phyloP scores from a whole-genome alignment of 2,113 vertebrate species.

The Arenaria interpres region DNA sequence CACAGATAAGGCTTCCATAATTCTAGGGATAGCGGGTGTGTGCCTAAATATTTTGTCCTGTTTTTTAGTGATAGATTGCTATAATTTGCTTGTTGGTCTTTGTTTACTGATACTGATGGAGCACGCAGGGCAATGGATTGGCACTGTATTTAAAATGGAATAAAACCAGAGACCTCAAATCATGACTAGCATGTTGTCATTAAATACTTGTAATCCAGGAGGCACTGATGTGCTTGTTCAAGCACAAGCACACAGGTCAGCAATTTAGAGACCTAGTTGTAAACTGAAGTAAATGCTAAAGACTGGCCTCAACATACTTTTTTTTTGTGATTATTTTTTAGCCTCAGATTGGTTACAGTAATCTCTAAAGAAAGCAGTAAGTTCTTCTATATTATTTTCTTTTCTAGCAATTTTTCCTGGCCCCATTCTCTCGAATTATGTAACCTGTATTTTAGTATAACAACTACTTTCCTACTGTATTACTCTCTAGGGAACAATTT shows the following conservation, averaged over 20 bases:
- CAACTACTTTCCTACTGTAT: conserved; percentile 30
- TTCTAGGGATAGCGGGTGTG: background rate
- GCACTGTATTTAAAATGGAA: background rate
- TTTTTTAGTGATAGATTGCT: background rate
- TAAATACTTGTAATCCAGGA: background rate
- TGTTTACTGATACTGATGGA: background rate
- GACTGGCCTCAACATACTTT: background rate
- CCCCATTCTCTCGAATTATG: conserved; percentile 1
- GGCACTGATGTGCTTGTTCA: background rate
- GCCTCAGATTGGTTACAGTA: background rate
- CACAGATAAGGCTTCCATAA: background rate
- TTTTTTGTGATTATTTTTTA: background rate
- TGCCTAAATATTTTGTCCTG: background rate
- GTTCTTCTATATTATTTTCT: conserved; percentile 16
- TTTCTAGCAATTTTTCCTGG: conserved; percentile 44
- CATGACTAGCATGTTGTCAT: background rate
- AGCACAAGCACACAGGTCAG: background rate
- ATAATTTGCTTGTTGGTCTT: background rate
- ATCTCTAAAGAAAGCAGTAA: conserved; percentile 15
- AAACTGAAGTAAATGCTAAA: background rate
- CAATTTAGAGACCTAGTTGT: background rate
- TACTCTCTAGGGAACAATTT: conserved; percentile 34
- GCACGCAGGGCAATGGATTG: background rate
- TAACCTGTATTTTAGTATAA: conserved; percentile 30
- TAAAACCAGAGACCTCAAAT: background rate